Evolutionary conservation across 2,113 vertebrate species (phyloP), one percentile per base, ranked within the genome.

Genomic region (Fulmarus glacialis): DNA sequence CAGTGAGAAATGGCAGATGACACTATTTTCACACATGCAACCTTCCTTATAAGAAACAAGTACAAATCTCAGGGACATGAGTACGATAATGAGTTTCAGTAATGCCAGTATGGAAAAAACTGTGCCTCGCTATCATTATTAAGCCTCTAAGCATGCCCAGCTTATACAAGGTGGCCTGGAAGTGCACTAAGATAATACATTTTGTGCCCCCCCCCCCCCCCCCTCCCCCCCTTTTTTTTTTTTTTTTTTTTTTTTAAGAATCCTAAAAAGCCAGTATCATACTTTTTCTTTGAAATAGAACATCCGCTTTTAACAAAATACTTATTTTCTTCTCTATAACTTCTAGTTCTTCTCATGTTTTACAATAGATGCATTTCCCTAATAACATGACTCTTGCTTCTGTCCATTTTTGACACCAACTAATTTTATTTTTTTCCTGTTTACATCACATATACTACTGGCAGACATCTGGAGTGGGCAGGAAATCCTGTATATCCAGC

Each of bases 71-170:
- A 42, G 48, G 73, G 42, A 50, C 1, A 0, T 38, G 12, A 73
- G 53, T 8, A 58, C 0, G 0, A 22, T 68, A 34, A 34, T 19
- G 24, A 67, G 11, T 62, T 74, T 59, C 47, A 66, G 12, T 63
- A 75, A 75, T 26, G 8, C 11, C 32, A 62, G 3, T 12, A 48
- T 15, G 34, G 23, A 78, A 82, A 91, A 5, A 67, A 71, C 14
- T 63, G 9, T 63, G 38, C 18, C 42, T 85, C 8, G 4, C 32
- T 67, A 7, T 38, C 20, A 38, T 42, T 55, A 56, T 15, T 56
- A 90, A 86, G 24, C n/a, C 15, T 67, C 29, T 55, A 42, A 71
- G 23, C 11, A 67, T 30, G 8, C 24, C 40, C 20, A 68, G 12
- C 3, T 75, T 77, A 27, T 24, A 92, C 47, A 9, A 60, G 15